Evolutionary conservation across 2,113 vertebrate species (phyloP), one percentile per base, ranked within the genome.

Genomic region (Opisthocomus hoazin): DNA sequence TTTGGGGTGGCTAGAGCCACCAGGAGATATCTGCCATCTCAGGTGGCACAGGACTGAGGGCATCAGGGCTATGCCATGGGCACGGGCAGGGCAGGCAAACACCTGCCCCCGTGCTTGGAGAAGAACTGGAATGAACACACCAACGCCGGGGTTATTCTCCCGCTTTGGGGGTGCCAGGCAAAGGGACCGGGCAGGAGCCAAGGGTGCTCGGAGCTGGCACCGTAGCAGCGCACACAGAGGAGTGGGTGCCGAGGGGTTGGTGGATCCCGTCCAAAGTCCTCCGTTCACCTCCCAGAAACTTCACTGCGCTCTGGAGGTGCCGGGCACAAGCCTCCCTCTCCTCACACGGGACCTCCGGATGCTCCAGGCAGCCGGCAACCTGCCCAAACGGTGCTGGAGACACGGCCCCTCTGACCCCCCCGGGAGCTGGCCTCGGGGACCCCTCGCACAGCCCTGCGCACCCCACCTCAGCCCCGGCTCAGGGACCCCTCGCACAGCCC

Each of bases 111-210:
- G 0, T 20, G 30, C 27, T 58, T 30, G n/a, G 69, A 82, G 9
- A 53, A 54, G 63, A 73, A 46, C 26, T 18, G 24, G 63, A 87
- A 77, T 1, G 6, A 89, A 48, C n/a, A 69, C 17, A 36, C 9
- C 1, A 2, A 7, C 30, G 17, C 48, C 0, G 0, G 29, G 54
- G 23, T 48, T 83, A 53, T 39, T 73, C 34, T 41, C 30, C 21
- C 2, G 1, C 48, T 83, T 32, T 37, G 26, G 56, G 45, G n/a
- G 23, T 56, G 34, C 50, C 50, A 69, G 68, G 63, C 30, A 69
- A 84, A 22, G 58, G 30, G 23, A 51, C 21, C 1, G 34, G 50
- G 50, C 58, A 53, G 68, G 24, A 94, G 29, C 36, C 53, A 73
- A 61, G 51, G 48, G 36, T 0, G 0, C 75, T 54, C 22, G 36